These are phyloP conservation scores for Hipparchia semele DNA, from an alignment of 2,888 invertebrate genomes.

Conservation along the genomic window DNA sequence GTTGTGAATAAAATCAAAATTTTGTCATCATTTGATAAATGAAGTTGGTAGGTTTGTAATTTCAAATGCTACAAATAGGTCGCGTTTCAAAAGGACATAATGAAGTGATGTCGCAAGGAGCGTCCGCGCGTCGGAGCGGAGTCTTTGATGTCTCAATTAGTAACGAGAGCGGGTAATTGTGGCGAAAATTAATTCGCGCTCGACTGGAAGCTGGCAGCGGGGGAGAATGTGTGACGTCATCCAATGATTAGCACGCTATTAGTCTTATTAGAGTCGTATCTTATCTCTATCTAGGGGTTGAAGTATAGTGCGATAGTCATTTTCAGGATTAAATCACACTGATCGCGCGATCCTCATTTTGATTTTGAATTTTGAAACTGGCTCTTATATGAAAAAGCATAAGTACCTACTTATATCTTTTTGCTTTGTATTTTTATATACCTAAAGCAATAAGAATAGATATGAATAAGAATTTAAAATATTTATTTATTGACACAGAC, in stretches of 20 bases:
- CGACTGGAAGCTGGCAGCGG: conserved; percentile 42
- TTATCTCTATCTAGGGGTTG: conserved; percentile 1
- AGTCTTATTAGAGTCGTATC: neutral
- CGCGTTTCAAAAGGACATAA: conserved; percentile 49
- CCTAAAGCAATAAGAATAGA: conserved; percentile 35
- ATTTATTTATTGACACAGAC: no score
- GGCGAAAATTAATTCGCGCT: conserved; percentile 77
- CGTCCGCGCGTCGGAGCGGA: conserved; percentile 53
- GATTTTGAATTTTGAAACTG: no score
- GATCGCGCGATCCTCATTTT: no score
- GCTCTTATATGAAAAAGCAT: no score
- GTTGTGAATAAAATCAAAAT: neutral
- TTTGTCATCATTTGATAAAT: neutral
- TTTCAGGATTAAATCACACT: no score
- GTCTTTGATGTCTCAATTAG: conserved; percentile 81
- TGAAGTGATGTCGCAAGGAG: conserved; percentile 49
- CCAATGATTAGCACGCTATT: conserved; percentile 23
- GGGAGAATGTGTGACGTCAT: conserved; percentile 43
- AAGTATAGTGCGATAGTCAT: neutral
- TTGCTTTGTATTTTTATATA: neutral
- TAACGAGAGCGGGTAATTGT: conserved; percentile 79
- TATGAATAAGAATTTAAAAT: no score
- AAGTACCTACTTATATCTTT: no score
- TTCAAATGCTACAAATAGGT: conserved; percentile 34
- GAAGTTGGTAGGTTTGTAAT: conserved; percentile 26